Base-by-base conservation (phyloP, 2,888 invertebrate species). In the Protophormia terraenovae region DNA sequence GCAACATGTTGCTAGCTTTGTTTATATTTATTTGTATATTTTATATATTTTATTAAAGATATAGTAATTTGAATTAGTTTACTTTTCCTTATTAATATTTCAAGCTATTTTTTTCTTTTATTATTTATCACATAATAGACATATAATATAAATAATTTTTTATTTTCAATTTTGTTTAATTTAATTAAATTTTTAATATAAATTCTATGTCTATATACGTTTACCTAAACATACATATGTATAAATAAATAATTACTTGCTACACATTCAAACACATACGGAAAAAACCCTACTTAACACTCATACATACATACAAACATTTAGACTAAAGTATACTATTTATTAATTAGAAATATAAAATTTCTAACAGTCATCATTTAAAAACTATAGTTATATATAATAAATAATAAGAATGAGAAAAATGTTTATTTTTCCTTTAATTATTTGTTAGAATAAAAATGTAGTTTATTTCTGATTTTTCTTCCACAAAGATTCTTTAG, bases 121-220 rank as follows among this genome's bases (percentile, higher is more conserved):
- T 12, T 53, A 60, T 14, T 78, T 85, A 85, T 85, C 85, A 85
- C 85, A 85, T 78, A 71, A 24, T 69, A 83, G 64, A 83, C 82
- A 80, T 38, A 58, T 7, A 79, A 38, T 16, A 16, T 35, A 58
- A 62, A 27, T 60, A 53, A 62, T 50, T 41, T 29, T 45, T 55
- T n/a, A n/a, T 55, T 55, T 14, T 5, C 47, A 58, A 66, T 58
- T 19, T 76, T 5, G 1, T 69, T 75, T 69, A 38, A 47, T 76
- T 55, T 75, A 60, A 50, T 16, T 35, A n/a, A 64, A 24, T 71
- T 35, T 45, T 58, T 55, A 16, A 27, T 73, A 73, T 27, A 50
- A 67, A 14, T 66, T 41, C 10, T 29, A 55, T 32, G 58, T 66
- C 29, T 60, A 60, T 27, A 29, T 67, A 62, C 62, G 24, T 55